Base-by-base conservation (phyloP, 2,888 invertebrate species). In the Camponotus fellah region DNA sequence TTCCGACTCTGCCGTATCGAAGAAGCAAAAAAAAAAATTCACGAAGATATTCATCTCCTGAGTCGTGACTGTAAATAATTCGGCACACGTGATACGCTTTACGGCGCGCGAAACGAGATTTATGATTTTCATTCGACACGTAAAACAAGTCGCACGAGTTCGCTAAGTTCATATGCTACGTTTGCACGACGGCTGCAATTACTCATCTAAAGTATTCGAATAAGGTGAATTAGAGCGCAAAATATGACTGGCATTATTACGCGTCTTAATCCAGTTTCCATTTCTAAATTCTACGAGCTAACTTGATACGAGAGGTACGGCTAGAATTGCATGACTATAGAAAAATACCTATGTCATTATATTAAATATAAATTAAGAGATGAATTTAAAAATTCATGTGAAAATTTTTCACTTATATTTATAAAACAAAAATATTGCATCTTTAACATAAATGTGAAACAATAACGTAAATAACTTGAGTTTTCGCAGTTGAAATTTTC, bases 31-130 rank as follows among this genome's bases (percentile, higher is more conserved):
- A 69, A 34, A 69, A 58, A 37, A 32, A 79, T 5, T 79, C 71
- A 71, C 79, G 58, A 79, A 79, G 53, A 79, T 71, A 79, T 60
- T 71, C 43, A 71, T 79, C 79, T 60, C 60, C 49, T 60, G 71
- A 72, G 5, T 60, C 71, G 60, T 71, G 72, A 71, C 56, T 68
- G 43, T 69, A 58, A 77, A 77, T 56, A 69, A 77, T 77, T 77
- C 69, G 43, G 75, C 65, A 43, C 69, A 56, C 40, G 69, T 58
- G 32, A 69, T 69, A 69, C 32, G n/a, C 43, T 58, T 77, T 43
- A 32, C 43, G 32, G 8, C 43, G 8, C 69, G 32, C n/a, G 32
- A 68, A 77, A 40, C 32, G n/a, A 56, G 21, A 77, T 77, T 75
- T 77, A 56, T n/a, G 68, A 77, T 68, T 77, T 77, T n/a, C 32